phyloP scores from a whole-genome alignment of 2,888 invertebrate genomes.

The Bugulina stolonifera region DNA sequence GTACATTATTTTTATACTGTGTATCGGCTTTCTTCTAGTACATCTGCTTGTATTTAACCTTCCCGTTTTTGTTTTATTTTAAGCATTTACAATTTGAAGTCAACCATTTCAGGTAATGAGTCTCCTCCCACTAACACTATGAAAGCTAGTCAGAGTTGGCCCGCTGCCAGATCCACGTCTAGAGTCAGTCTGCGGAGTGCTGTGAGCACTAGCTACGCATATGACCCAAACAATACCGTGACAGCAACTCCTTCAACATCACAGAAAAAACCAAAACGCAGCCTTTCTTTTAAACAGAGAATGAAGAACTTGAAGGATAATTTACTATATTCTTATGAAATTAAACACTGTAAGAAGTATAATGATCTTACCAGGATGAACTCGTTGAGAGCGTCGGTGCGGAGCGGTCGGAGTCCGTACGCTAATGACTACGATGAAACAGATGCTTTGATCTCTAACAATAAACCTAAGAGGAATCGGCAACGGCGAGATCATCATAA shows the following conservation, averaged over 20 bases:
- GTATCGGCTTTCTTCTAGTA: too few species aligned
- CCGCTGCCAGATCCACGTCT: neutral
- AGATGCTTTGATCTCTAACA: neutral
- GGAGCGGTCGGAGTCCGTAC: constrained; percentile 12
- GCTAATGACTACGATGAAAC: constrained; percentile 22
- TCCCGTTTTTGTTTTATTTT: too few species aligned
- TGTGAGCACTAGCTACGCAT: neutral
- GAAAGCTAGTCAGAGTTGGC: neutral
- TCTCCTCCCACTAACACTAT: neutral
- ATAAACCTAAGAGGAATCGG: neutral
- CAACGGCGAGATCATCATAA: neutral
- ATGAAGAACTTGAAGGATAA: constrained; percentile 3
- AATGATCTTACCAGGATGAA: constrained; percentile 18
- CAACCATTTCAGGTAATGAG: too few species aligned
- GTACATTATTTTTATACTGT: too few species aligned
- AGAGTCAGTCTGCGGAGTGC: neutral
- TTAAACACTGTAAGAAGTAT: constrained; percentile 4
- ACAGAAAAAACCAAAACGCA: neutral
- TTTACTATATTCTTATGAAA: neutral
- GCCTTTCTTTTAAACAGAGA: constrained; percentile 16
- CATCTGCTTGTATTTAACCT: too few species aligned
- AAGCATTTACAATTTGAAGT: too few species aligned
- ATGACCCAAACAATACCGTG: neutral
- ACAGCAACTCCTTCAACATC: neutral
- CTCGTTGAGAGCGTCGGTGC: neutral